Percentiles rank a stretch among this genome's conserved stretches.
Evolutionary conservation across 1,140 invertebrate genomes (phyloP).

Genomic region (Drosophila funebris): DNA sequence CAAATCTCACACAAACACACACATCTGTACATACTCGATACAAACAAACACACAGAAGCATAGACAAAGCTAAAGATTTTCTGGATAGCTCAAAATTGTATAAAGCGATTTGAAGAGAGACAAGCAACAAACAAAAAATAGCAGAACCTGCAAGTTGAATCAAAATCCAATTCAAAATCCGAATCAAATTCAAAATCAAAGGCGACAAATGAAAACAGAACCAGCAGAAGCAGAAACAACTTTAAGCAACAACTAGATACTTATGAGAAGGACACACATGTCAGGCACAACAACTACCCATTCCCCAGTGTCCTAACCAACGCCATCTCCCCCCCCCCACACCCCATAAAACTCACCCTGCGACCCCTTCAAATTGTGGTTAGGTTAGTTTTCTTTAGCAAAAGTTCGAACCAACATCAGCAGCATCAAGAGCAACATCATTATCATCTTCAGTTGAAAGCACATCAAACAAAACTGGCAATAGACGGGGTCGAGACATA

Average conservation of each 20-base stretch:
- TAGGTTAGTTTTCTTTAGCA: slow-evolving; percentile 72
- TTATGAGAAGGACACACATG: slow-evolving; percentile 21
- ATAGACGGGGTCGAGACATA: slow-evolving; percentile 80
- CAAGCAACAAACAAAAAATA: slow-evolving; percentile 36
- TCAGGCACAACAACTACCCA: slow-evolving; percentile 24
- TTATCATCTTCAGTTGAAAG: slow-evolving; percentile 62
- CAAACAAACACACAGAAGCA: slow-evolving; percentile 11
- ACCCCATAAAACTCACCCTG: slow-evolving; percentile 1
- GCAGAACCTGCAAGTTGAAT: slow-evolving; percentile 37
- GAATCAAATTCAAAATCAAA: slow-evolving; percentile 61
- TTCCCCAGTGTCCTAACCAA: no score
- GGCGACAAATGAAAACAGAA: slow-evolving; percentile 55
- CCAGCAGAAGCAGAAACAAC: slow-evolving; percentile 60
- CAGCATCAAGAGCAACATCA: slow-evolving; percentile 25
- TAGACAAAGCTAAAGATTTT: slow-evolving; percentile 29
- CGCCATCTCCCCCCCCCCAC: neutral
- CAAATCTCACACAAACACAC: slow-evolving; percentile 27
- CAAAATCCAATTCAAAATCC: slow-evolving; percentile 55
- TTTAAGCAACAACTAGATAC: slow-evolving; percentile 54
- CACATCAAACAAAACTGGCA: slow-evolving; percentile 80
- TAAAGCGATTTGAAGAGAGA: slow-evolving; percentile 32
- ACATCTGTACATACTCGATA: slow-evolving; percentile 5
- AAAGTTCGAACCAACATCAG: slow-evolving; percentile 61
- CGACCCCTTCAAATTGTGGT: slow-evolving; percentile 67
- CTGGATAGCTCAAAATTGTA: slow-evolving; percentile 28